phyloP scores from a whole-genome alignment of 2,797 vertebrate species.

The Mallotus villosus region DNA sequence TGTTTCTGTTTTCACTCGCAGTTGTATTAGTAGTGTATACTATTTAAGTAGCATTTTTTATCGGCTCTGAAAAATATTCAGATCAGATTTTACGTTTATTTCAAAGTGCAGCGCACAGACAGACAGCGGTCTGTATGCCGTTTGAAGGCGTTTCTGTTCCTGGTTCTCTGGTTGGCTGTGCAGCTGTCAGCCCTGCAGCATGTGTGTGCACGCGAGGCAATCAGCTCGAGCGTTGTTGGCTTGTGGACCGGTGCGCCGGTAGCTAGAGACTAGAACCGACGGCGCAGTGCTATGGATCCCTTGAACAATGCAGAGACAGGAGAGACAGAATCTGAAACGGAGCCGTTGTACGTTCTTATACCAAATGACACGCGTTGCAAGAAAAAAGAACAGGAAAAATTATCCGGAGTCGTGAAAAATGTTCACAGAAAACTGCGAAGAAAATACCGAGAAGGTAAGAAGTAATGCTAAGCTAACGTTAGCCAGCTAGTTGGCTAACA shows the following conservation, averaged over 20 bases:
- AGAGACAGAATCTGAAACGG: constrained; percentile 56
- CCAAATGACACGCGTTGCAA: constrained; percentile 57
- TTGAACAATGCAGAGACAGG: constrained; percentile 62
- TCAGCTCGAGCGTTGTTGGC: constrained; percentile 55
- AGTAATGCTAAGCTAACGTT: constrained; percentile 6
- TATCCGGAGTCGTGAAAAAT: constrained; percentile 93
- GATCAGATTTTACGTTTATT: neutral
- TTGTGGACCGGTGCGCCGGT: constrained; percentile 45
- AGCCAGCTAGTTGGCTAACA: neutral
- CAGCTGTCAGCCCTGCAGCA: constrained; percentile 47
- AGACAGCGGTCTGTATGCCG: neutral
- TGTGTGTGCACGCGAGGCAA: constrained; percentile 48
- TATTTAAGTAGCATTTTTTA: no score
- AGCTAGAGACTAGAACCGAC: constrained; percentile 36
- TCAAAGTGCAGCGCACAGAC: neutral
- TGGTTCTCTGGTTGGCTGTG: constrained; percentile 56
- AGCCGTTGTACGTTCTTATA: constrained; percentile 44
- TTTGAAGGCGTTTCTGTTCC: constrained; percentile 11
- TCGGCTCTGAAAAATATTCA: neutral
- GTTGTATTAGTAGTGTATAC: no score
- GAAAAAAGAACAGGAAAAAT: constrained; percentile 89
- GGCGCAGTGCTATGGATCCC: constrained; percentile 67
- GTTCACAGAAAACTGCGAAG: constrained; percentile 93
- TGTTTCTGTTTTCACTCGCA: no score
- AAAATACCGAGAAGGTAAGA: constrained; percentile 94